A percentile compares a stretch with the other conserved stretches of the same genome.
These are phyloP conservation scores for Chrysomela aeneicollis DNA, from an alignment of 2,888 invertebrate species.

Conservation along the genomic window DNA sequence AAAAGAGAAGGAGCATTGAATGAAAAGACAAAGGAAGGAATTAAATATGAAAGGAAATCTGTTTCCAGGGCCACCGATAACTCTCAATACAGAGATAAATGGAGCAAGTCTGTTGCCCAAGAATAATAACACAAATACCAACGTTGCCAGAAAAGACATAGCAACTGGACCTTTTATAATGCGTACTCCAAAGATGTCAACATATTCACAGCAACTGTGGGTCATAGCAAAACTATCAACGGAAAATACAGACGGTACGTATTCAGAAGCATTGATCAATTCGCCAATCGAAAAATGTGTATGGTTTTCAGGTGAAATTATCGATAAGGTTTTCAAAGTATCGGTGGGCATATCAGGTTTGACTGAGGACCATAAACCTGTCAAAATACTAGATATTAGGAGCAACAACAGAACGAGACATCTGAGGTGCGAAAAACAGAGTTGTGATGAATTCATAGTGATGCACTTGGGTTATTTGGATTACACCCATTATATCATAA, in stretches of 20 bases:
- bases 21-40: background rate
- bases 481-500: slow-evolving; percentile 87
- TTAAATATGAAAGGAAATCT: background rate
- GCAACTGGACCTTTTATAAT: slow-evolving; percentile 85
- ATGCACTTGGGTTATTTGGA: slow-evolving; percentile 90
- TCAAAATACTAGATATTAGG: slow-evolving; percentile 71
- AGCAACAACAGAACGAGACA: slow-evolving; percentile 84
- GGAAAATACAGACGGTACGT: slow-evolving; percentile 81
- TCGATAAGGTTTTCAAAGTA: slow-evolving; percentile 88
- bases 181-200: slow-evolving; percentile 84
- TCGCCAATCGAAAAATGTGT: background rate
- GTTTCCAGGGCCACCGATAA: slow-evolving; percentile 64
- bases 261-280: too few relatives aligned
- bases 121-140: slow-evolving; percentile 59
- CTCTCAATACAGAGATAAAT: slow-evolving; percentile 69
- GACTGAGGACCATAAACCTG: slow-evolving; percentile 75
- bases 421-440: slow-evolving; percentile 79
- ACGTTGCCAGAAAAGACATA: slow-evolving; percentile 66
- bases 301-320: slow-evolving; percentile 82
- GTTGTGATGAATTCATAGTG: slow-evolving; percentile 87
- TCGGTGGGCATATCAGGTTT: slow-evolving; percentile 86
- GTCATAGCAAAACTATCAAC: slow-evolving; percentile 85
- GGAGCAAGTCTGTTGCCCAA: slow-evolving; percentile 65
- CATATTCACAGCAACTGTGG: slow-evolving; percentile 94
- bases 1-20: background rate